Conservation (phyloP, 1,140 invertebrate genomes). For the Acyrthosiphon pisum region DNA sequence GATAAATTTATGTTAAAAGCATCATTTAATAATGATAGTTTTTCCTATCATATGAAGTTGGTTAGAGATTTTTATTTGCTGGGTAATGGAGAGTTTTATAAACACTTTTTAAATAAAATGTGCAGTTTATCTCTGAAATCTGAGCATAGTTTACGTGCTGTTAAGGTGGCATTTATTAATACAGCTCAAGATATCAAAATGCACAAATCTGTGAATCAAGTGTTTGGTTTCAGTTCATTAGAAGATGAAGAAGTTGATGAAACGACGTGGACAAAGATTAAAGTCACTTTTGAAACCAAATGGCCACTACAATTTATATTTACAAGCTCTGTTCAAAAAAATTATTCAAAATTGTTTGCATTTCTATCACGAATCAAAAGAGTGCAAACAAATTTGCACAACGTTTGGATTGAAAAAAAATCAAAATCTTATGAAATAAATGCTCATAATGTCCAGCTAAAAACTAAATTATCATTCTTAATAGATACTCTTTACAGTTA, state of each 20-base stretch:
- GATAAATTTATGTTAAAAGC: slow-evolving; percentile 50
- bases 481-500: slow-evolving; percentile 49
- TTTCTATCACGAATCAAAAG: slow-evolving; percentile 43
- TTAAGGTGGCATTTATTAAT: slow-evolving; percentile 30
- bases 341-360: slow-evolving; percentile 49
- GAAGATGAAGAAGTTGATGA: slow-evolving; percentile 10
- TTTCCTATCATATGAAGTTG: slow-evolving; percentile 35
- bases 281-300: slow-evolving; percentile 42
- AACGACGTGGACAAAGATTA: slow-evolving; percentile 45
- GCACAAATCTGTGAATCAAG: slow-evolving; percentile 21
- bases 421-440: not conserved
- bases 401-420: slow-evolving; percentile 40
- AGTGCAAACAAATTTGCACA: slow-evolving; percentile 45
- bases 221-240: slow-evolving; percentile 33
- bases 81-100: slow-evolving; percentile 50
- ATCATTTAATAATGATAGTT: slow-evolving; percentile 7
- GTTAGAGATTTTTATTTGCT: slow-evolving; percentile 53
- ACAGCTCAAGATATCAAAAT: slow-evolving; percentile 19
- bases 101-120: slow-evolving; percentile 41
- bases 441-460: not conserved
- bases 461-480: slow-evolving; percentile 36
- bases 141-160: slow-evolving; percentile 3
- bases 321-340: slow-evolving; percentile 6
- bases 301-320: slow-evolving; percentile 55
- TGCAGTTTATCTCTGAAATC: slow-evolving; percentile 12